Base-by-base conservation (phyloP, 2,113 vertebrate species). In the Burhinus oedicnemus region DNA sequence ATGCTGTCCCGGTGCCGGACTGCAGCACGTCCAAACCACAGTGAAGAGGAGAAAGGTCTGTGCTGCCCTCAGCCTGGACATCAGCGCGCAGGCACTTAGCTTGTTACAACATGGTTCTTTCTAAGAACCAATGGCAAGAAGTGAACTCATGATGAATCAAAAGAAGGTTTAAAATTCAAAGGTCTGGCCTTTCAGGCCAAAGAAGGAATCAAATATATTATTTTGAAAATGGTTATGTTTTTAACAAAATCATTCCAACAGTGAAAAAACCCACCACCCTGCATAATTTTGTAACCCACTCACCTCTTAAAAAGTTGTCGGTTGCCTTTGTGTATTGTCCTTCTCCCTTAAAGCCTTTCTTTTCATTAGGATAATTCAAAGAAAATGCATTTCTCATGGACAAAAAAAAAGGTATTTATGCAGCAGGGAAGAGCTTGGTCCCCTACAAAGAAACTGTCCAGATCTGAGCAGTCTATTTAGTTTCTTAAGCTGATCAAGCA, bases 71-170 rank as follows among this genome's bases (percentile, higher is more conserved):
- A 60, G 81, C 29, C 40, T 8, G 47, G 88, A 30, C 26, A 4
- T 25, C 72, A 27, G 13, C 3, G 14, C 22, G 5, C 15, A 10
- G 40, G 25, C 71, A 15, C 49, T 15, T 23, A 26, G n/a, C 6
- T 3, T 42, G 26, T 8, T 30, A 13, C 2, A 2, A 9, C 21
- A 5, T 2, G 1, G n/a, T n/a, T 6, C 2, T 32, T 26, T 54
- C 17, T 25, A 47, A 18, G 45, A 66, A 30, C 38, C 44, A 10
- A 9, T 5, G n/a, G 23, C 34, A 2, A 16, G 32, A 72, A 54
- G 16, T 32, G 26, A 40, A 58, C 60, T 26, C 38, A 42, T 2
- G 15, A 34, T 61, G n/a, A 55, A 72, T 42, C 15, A 40, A 60
- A 40, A 66, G 21, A 40, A 66, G 21, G 21, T 9, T 71, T 60